Percentiles rank a stretch among this genome's conserved stretches.
phyloP scores from a whole-genome alignment of 2,888 invertebrate genomes.

The Callyntrura guangdongensis region DNA sequence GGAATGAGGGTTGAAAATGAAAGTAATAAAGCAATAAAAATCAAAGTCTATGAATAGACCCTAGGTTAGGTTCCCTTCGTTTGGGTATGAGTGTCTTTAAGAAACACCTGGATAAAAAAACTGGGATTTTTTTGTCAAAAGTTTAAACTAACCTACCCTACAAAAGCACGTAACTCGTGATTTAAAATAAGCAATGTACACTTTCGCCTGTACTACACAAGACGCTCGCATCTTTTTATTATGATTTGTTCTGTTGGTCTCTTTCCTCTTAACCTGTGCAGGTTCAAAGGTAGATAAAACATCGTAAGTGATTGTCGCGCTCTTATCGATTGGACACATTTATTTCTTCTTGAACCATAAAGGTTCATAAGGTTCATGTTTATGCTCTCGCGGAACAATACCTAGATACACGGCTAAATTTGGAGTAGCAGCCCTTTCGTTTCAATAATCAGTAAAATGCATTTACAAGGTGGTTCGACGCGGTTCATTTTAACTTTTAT shows the following conservation, averaged over 20 bases:
- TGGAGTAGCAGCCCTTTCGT: constrained; percentile 46
- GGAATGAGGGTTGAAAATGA: constrained; percentile 46
- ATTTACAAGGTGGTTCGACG: constrained; percentile 23
- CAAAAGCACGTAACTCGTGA: neutral
- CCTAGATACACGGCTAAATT: neutral
- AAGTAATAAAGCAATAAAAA: constrained; percentile 68
- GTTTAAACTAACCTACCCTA: neutral
- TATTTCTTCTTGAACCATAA: neutral
- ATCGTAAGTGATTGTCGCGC: constrained; percentile 16
- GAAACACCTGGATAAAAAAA: constrained; percentile 58
- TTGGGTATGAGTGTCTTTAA: neutral
- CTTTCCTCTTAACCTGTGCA: neutral
- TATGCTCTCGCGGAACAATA: neutral
- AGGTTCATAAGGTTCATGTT: neutral
- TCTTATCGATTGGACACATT: neutral
- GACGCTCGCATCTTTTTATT: neutral
- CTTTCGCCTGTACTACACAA: no score
- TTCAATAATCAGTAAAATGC: neutral
- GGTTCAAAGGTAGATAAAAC: constrained; percentile 15
- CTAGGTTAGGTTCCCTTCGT: constrained; percentile 3
- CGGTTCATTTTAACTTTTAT: constrained; percentile 60
- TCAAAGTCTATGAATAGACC: constrained; percentile 38
- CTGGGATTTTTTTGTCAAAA: neutral
- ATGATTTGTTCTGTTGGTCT: neutral
- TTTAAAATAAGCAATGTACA: no score